Evolutionary conservation across 2,797 vertebrate genomes (phyloP).

Genomic region (Presbytis comata): DNA sequence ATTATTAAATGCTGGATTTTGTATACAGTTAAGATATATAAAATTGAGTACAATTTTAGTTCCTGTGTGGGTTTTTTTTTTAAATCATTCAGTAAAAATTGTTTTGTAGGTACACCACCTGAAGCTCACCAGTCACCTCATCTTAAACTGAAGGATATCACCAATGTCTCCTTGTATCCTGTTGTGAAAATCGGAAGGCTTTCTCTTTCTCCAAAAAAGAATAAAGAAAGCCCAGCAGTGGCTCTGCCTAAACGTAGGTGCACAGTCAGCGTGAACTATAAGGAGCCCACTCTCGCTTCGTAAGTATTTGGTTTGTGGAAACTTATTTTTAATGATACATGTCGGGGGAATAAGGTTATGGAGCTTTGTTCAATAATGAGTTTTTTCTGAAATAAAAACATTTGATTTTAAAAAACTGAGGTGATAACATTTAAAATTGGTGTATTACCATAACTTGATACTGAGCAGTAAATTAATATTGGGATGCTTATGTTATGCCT

Average conservation of each 20-base stretch:
- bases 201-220: conserved; percentile 71
- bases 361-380: background rate
- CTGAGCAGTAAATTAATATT: background rate
- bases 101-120: conserved; percentile 80
- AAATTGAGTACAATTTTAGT: background rate
- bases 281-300: conserved; percentile 88
- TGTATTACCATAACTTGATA: background rate
- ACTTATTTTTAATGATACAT: background rate
- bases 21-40: background rate
- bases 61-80: background rate
- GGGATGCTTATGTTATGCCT: background rate
- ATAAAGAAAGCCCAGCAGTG: conserved; percentile 72
- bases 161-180: conserved; percentile 88
- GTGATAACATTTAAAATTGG: background rate
- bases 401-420: background rate
- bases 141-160: conserved; percentile 92
- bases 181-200: conserved; percentile 76
- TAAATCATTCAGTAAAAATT: conserved; percentile 21
- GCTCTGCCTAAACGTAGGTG: conserved; percentile 87
- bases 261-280: conserved; percentile 90
- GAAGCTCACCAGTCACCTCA: conserved; percentile 66
- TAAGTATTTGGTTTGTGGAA: conserved; percentile 55
- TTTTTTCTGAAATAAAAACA: background rate
- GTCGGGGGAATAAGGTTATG: background rate
- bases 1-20: conserved; percentile 12